These are phyloP conservation scores for Myocastor coypus DNA, from an alignment of 2,113 vertebrate species.

Conservation along the genomic window DNA sequence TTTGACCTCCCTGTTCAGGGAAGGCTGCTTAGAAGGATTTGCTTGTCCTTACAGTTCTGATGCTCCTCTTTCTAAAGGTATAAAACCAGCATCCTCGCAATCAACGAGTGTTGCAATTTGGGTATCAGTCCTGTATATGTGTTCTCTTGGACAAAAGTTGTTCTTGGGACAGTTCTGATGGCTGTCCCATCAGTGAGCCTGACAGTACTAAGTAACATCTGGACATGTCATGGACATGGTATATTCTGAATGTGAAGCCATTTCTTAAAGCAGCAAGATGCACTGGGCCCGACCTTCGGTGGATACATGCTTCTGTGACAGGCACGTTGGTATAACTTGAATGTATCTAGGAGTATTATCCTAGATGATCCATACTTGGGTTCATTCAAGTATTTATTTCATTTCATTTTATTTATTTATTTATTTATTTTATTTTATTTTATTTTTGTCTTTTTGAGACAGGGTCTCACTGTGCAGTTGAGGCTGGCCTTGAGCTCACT, in stretches of 20 bases:
- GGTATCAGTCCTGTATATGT: conserved; percentile 92
- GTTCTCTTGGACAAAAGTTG: conserved; percentile 89
- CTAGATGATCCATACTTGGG: not conserved
- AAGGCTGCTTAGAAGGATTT: conserved; percentile 91
- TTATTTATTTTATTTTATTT: too few relatives aligned
- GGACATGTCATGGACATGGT: conserved; percentile 90
- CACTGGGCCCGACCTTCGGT: not conserved
- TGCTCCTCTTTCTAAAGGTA: conserved; percentile 96
- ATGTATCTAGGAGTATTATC: not conserved
- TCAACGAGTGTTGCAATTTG: conserved; percentile 91
- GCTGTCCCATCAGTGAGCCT: conserved; percentile 90
- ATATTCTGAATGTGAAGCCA: conserved; percentile 90
- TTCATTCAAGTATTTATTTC: conserved; percentile 19
- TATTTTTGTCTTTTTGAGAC: too few relatives aligned
- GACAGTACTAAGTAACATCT: conserved; percentile 91
- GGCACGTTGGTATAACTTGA: not conserved
- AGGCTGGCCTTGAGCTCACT: too few relatives aligned
- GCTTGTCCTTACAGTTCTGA: conserved; percentile 94
- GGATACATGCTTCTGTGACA: not conserved
- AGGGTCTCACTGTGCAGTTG: too few relatives aligned
- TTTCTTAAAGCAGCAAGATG: conserved; percentile 73
- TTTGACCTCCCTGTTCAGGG: conserved; percentile 93
- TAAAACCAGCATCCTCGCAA: conserved; percentile 89
- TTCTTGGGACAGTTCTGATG: conserved; percentile 90
- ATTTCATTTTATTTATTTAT: too few relatives aligned